Evolutionary conservation across 2,113 vertebrate genomes (phyloP), one percentile per base, ranked within the genome.

Genomic region (Glaucidium brasilianum): DNA sequence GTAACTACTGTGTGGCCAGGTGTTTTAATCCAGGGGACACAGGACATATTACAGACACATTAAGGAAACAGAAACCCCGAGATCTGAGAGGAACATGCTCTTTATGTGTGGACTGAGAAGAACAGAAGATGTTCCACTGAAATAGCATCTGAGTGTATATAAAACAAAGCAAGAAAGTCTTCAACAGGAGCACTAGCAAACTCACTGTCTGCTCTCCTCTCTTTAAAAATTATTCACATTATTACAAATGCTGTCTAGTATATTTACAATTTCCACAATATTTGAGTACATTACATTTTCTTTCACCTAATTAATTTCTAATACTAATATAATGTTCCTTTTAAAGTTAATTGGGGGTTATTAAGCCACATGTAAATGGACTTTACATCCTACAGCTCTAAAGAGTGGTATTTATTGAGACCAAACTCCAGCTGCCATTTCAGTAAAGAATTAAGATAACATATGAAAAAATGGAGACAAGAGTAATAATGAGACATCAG

Each of bases 1-100:
- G 5, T 6, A 6, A 43, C 11, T 68, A 13, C 5, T 19, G 1
- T 20, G 7, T 17, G 29, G 1, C 10, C 50, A 12, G 1, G 29
- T 2, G 18, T 52, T 68, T n/a, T 14, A 56, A 12, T 64, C 9
- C 53, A 59, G 17, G 37, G 4, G 50, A 19, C 6, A 14, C 2
- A 9, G 4, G 7, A 35, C 9, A 22, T 2, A 12, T n/a, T 26
- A 15, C 25, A 11, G 11, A 12, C n/a, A 37, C 4, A 10, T 9
- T 20, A 41, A 72, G 19, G 29, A 47, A 67, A 66, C 1, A 56
- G 13, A 69, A 72, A 12, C 11, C 35, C 37, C 41, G 17, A 82
- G 47, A 30, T 32, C 5, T 53, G 26, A 27, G 41, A 35, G 29
- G 29, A 81, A 22, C 8, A 30, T 8, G 0, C 7, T 64, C 11